Conservation (phyloP, 1,140 invertebrate species). For the Hydropsyche tenuis region DNA sequence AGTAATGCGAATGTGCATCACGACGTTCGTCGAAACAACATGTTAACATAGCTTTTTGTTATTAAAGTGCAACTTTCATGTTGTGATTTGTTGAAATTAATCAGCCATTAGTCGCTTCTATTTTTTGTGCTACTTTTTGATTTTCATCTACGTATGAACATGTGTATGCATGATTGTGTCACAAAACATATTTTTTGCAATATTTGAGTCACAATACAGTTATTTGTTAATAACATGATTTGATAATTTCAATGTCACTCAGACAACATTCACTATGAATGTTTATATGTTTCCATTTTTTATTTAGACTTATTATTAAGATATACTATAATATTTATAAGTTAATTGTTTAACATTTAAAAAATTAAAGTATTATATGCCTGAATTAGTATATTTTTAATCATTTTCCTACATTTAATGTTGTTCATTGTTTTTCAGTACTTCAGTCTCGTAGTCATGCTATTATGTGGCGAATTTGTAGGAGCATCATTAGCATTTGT, state of each 20-base stretch:
- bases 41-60: constrained; percentile 10
- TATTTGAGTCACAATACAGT: too few species aligned
- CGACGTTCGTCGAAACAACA: constrained; percentile 8
- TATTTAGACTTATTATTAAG: background rate
- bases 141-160: too few species aligned
- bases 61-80: constrained; percentile 5
- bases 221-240: too few species aligned
- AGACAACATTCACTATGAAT: background rate
- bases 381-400: too few species aligned
- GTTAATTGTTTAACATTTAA: background rate
- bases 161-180: too few species aligned
- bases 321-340: background rate
- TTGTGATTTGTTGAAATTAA: background rate
- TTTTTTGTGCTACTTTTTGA: too few species aligned
- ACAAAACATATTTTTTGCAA: too few species aligned
- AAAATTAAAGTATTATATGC: too few species aligned
- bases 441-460: constrained; percentile 79
- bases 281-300: background rate
- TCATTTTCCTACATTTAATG: too few species aligned
- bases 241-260: constrained; percentile 13
- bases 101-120: too few species aligned
- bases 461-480: constrained; percentile 81
- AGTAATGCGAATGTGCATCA: constrained; percentile 2
- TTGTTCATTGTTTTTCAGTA: constrained; percentile 67
- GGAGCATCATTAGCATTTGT: constrained; percentile 79